A percentile compares a stretch with the other conserved stretches of the same genome.
Conservation (phyloP, 2,888 invertebrate species). For the Resseliella maxima region DNA sequence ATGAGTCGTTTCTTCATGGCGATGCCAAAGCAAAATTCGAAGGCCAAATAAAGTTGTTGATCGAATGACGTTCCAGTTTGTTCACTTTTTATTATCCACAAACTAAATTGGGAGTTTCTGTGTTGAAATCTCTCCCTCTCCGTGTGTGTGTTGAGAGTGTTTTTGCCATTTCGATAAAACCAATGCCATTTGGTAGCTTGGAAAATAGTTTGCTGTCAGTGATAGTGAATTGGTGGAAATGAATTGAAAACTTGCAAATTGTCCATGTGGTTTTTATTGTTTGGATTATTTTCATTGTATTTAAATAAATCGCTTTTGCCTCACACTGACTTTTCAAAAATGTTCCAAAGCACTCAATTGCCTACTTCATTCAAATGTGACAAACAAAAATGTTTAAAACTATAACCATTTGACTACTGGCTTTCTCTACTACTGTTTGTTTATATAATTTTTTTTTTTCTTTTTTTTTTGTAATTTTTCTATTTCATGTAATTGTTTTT, state of each 20-base stretch:
- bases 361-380: background rate
- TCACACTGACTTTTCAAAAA: background rate
- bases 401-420: background rate
- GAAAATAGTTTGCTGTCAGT: too few relatives aligned
- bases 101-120: background rate
- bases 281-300: background rate
- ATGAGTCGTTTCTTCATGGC: background rate
- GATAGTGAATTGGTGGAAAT: too few relatives aligned
- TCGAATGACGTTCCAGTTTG: background rate
- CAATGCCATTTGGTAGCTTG: too few relatives aligned
- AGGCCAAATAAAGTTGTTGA: background rate
- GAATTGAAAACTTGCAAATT: too few relatives aligned
- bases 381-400: slow-evolving; percentile 10
- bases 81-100: background rate
- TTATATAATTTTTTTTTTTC: background rate
- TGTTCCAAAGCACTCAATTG: background rate
- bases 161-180: background rate
- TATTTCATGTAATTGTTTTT: background rate
- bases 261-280: too few relatives aligned
- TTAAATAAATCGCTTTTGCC: background rate
- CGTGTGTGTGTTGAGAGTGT: background rate
- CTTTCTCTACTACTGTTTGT: background rate
- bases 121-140: too few relatives aligned
- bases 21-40: background rate
- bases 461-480: background rate